These are phyloP conservation scores for Melikaiella ostensackeni DNA, from an alignment of 2,888 invertebrate genomes.

Conservation along the genomic window DNA sequence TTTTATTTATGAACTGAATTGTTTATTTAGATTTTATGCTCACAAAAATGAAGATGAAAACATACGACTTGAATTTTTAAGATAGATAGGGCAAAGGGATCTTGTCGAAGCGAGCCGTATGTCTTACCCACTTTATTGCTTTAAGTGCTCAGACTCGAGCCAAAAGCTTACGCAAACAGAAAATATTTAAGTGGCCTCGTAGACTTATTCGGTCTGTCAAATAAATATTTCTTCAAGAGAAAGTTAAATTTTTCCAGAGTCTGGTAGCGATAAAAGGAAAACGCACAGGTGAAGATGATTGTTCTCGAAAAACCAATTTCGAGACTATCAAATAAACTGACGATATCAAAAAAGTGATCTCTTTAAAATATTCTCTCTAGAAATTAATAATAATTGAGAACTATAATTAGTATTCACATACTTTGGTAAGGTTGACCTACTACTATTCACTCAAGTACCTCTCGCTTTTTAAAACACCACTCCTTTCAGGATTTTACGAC, in stretches of 20 bases:
- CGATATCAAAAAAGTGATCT: neutral
- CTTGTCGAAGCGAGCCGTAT: neutral
- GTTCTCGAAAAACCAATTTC: neutral
- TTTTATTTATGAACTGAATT: no score
- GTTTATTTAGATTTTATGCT: no score
- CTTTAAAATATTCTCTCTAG: no score
- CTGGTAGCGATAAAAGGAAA: conserved; percentile 18
- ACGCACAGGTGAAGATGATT: conserved; percentile 1
- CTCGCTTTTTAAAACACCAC: neutral
- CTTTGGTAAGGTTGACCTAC: neutral
- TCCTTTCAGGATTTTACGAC: neutral
- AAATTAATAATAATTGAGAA: no score
- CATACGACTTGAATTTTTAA: neutral
- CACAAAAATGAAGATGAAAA: no score
- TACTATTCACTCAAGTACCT: neutral
- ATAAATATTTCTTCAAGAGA: conserved; percentile 37
- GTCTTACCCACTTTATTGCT: conserved; percentile 31
- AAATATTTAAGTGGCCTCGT: conserved; percentile 54
- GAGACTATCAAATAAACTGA: neutral
- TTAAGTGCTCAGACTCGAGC: conserved; percentile 45
- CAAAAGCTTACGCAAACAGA: conserved; percentile 63
- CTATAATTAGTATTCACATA: neutral
- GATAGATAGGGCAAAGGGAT: conserved; percentile 12
- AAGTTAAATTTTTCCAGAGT: conserved; percentile 8
- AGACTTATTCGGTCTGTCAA: conserved; percentile 20